phyloP scores from a whole-genome alignment of 2,797 vertebrate species.

The Melanotaenia pygmaea region DNA sequence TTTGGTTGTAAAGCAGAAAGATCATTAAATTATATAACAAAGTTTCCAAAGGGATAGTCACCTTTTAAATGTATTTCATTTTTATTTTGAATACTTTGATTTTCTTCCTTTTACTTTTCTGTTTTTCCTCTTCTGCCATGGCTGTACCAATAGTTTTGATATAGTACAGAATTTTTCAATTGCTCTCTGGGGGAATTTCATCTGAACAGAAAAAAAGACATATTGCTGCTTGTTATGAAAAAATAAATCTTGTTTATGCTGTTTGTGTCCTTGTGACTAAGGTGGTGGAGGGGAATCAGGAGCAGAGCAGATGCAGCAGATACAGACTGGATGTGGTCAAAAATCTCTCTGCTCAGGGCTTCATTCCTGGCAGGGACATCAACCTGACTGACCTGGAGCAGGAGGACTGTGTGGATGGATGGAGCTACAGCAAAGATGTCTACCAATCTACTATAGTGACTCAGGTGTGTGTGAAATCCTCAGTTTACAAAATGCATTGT shows the following conservation, averaged over 20 bases:
- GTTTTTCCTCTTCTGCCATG: too few species aligned
- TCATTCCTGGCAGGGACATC: slow-evolving; percentile 79
- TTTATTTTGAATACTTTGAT: too few species aligned
- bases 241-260: not conserved
- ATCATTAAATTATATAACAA: too few species aligned
- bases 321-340: slow-evolving; percentile 76
- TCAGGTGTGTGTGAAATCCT: slow-evolving; percentile 69
- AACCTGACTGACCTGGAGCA: slow-evolving; percentile 81
- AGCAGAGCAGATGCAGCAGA: slow-evolving; percentile 77
- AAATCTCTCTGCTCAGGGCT: slow-evolving; percentile 84
- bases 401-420: slow-evolving; percentile 86
- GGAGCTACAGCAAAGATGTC: slow-evolving; percentile 83
- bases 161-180: too few species aligned
- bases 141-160: too few species aligned
- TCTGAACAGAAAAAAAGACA: not conserved
- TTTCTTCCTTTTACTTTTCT: too few species aligned
- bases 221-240: not conserved
- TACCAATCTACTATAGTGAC: slow-evolving; percentile 84
- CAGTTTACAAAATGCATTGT: not conserved
- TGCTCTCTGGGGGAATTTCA: too few species aligned
- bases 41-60: too few species aligned
- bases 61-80: too few species aligned
- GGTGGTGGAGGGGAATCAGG: slow-evolving; percentile 64
- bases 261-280: slow-evolving; percentile 28
- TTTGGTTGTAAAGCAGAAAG: too few species aligned